Evolutionary conservation across 1,140 invertebrate genomes (phyloP).

Genomic region (Pogonus chalceus): DNA sequence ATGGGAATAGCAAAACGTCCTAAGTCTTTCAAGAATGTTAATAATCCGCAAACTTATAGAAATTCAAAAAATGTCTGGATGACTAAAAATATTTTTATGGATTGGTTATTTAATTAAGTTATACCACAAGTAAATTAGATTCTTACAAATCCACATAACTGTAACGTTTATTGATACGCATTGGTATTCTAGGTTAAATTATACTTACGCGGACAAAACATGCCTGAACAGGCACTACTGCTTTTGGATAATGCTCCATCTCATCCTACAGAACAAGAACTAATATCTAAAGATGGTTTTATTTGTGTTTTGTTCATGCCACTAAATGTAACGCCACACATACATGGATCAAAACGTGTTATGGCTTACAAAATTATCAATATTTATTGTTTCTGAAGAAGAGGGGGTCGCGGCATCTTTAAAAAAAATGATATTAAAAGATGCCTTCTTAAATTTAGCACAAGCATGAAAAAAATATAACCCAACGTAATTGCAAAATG

Average conservation of each 20-base stretch:
- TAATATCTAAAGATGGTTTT: slow-evolving; percentile 31
- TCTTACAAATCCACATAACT: too few species aligned
- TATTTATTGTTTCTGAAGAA: slow-evolving; percentile 9
- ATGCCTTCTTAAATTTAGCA: slow-evolving; percentile 18
- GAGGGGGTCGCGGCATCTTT: slow-evolving; percentile 11
- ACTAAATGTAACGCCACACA: slow-evolving; percentile 32
- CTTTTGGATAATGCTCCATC: slow-evolving; percentile 33
- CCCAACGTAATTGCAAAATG: slow-evolving; percentile 15
- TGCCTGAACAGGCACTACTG: slow-evolving; percentile 31
- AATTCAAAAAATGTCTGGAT: slow-evolving; percentile 30
- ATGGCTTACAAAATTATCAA: slow-evolving; percentile 21
- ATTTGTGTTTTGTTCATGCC: slow-evolving; percentile 34
- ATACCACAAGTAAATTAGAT: too few species aligned
- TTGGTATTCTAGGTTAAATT: slow-evolving; percentile 24
- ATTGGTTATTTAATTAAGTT: too few species aligned
- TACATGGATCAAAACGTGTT: slow-evolving; percentile 34
- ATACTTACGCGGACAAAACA: slow-evolving; percentile 21
- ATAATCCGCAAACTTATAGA: slow-evolving; percentile 14
- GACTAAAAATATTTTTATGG: slow-evolving; percentile 24
- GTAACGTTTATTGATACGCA: slow-evolving; percentile 25
- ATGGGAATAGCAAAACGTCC: slow-evolving; percentile 24
- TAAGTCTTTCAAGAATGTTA: slow-evolving; percentile 22
- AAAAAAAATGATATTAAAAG: slow-evolving; percentile 21
- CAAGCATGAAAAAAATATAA: slow-evolving; percentile 20
- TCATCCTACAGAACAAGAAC: slow-evolving; percentile 31